Conservation (phyloP, 2,113 vertebrate genomes). For the Saguinus imperator region DNA sequence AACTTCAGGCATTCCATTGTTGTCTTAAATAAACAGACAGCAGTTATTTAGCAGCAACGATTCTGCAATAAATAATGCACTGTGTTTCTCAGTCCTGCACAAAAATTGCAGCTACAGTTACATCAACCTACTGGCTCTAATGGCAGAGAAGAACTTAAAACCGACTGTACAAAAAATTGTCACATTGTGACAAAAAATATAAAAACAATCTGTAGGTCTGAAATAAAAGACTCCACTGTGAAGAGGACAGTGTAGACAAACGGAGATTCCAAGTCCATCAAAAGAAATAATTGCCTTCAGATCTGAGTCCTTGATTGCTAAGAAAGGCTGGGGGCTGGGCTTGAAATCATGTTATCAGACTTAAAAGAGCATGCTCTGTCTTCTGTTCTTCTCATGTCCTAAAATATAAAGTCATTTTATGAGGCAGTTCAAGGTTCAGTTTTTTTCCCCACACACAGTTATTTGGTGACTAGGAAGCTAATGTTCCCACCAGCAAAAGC, state of each 20-base stretch:
- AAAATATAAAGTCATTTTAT: conserved; percentile 80
- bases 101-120: conserved; percentile 91
- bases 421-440: conserved; percentile 74
- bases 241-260: conserved; percentile 89
- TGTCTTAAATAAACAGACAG: conserved; percentile 97
- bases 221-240: conserved; percentile 90
- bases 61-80: conserved; percentile 97
- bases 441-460: conserved; percentile 30
- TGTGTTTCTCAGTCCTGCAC: conserved; percentile 91
- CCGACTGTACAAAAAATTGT: conserved; percentile 90
- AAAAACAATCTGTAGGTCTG: conserved; percentile 89
- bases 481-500: conserved; percentile 73
- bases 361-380: conserved; percentile 99
- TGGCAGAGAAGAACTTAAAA: conserved; percentile 90
- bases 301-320: conserved; percentile 81
- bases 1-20: conserved; percentile 88
- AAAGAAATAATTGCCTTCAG: conserved; percentile 86
- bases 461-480: conserved; percentile 75
- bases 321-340: conserved; percentile 80
- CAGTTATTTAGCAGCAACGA: conserved; percentile 99
- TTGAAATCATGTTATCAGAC: conserved; percentile 78
- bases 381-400: conserved; percentile 98
- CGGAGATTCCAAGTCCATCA: conserved; percentile 86
- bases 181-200: conserved; percentile 92
- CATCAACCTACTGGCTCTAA: conserved; percentile 91